Evolutionary conservation across 2,797 vertebrate species (phyloP).

Genomic region (Simalia tracyae): DNA sequence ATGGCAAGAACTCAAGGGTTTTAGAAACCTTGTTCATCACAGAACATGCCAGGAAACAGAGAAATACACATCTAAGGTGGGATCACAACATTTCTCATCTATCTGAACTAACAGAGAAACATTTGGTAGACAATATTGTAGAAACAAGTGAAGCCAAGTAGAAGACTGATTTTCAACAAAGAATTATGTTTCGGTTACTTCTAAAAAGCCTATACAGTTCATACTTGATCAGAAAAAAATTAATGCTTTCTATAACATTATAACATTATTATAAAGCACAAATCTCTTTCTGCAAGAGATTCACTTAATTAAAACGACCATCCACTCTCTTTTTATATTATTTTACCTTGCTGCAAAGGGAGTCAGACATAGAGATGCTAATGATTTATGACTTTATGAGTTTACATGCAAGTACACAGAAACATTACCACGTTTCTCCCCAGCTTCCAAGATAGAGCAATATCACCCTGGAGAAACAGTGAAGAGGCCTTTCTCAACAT

Average conservation of each 20-base stretch:
- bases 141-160: not conserved
- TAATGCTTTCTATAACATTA: not conserved
- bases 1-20: not conserved
- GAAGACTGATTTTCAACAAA: not conserved
- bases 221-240: slow-evolving; percentile 27
- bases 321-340: not conserved
- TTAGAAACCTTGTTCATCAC: not conserved
- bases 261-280: slow-evolving; percentile 34
- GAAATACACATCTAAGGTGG: not conserved
- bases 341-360: not conserved
- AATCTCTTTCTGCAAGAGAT: slow-evolving; percentile 34
- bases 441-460: no score
- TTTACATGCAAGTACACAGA: not conserved
- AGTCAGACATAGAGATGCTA: not conserved
- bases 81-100: not conserved
- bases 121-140: not conserved
- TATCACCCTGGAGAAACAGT: not conserved
- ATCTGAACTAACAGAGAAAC: not conserved
- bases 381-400: not conserved
- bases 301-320: slow-evolving; percentile 38
- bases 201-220: slow-evolving; percentile 39
- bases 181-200: slow-evolving; percentile 4
- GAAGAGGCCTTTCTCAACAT: not conserved
- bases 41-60: not conserved
- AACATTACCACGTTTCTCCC: not conserved